Evolutionary conservation across 2,888 invertebrate species (phyloP).

Genomic region (Phania funesta): DNA sequence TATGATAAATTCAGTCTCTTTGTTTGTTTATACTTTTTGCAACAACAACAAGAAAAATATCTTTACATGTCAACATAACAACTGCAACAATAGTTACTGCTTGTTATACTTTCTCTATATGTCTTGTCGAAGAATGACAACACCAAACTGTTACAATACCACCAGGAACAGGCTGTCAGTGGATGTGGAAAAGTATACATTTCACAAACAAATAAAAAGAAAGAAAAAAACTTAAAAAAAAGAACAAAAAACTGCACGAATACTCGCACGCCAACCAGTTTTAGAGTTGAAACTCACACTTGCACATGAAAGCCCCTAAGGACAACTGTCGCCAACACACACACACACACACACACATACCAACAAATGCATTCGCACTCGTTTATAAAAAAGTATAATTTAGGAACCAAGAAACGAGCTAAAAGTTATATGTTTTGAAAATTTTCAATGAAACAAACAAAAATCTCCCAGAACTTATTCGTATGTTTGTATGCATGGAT

Average conservation of each 20-base stretch:
- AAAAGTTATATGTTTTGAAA: constrained; percentile 9
- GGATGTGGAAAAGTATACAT: constrained; percentile 6
- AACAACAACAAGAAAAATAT: constrained; percentile 26
- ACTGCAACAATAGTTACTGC: constrained; percentile 40
- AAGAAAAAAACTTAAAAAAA: background rate
- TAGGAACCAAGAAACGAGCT: background rate
- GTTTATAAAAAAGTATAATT: background rate
- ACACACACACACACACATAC: background rate
- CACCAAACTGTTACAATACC: constrained; percentile 62
- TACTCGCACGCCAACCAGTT: constrained; percentile 19
- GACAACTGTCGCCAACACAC: constrained; percentile 61
- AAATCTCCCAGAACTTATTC: constrained; percentile 24
- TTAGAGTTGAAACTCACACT: constrained; percentile 27
- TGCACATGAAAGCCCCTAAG: constrained; percentile 31
- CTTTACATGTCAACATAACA: constrained; percentile 49
- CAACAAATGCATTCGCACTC: background rate
- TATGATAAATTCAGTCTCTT: background rate
- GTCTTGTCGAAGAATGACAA: constrained; percentile 21
- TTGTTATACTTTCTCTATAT: constrained; percentile 4
- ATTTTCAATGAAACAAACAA: constrained; percentile 8
- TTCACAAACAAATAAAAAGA: constrained; percentile 14
- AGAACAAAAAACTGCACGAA: background rate
- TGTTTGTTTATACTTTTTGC: constrained; percentile 20
- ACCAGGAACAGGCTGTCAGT: constrained; percentile 62
- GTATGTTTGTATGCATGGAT: too few species aligned